Evolutionary conservation across 2,113 vertebrate species (phyloP).

Genomic region (Otolemur garnettii): DNA sequence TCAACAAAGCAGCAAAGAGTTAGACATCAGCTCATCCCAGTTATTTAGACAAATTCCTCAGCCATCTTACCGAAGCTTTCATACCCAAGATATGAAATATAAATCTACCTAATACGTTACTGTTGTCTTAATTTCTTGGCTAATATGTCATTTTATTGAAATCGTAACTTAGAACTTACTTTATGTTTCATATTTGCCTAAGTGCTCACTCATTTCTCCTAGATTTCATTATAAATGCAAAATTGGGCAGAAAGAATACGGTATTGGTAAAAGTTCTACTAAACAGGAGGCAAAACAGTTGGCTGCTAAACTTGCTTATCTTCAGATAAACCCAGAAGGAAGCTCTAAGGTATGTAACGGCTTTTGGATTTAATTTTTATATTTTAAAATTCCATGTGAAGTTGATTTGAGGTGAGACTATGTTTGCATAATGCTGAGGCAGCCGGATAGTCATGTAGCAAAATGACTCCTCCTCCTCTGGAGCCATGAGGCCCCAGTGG

Average conservation of each 20-base stretch:
- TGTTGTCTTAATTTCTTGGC: neutral
- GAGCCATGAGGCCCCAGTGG: neutral
- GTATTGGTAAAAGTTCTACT: slow-evolving; percentile 46
- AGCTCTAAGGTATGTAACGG: neutral
- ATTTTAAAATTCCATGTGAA: neutral
- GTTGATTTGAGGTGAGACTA: neutral
- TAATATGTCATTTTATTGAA: neutral
- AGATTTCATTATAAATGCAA: slow-evolving; percentile 79
- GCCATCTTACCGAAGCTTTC: neutral
- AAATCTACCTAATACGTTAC: neutral
- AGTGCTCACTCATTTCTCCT: slow-evolving; percentile 68
- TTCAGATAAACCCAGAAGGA: neutral
- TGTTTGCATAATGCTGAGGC: neutral
- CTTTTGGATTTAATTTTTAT: slow-evolving; percentile 25
- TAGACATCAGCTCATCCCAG: neutral
- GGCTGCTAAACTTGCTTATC: slow-evolving; percentile 81
- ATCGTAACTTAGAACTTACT: neutral
- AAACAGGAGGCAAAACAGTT: slow-evolving; percentile 78
- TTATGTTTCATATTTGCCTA: slow-evolving; percentile 18
- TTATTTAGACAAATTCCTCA: neutral
- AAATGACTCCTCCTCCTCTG: neutral
- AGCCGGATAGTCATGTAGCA: neutral
- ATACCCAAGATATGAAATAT: neutral
- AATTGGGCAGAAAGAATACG: slow-evolving; percentile 42
- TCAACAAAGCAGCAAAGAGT: neutral